These are phyloP conservation scores for Eriocheir sinensis DNA, from an alignment of 1,140 invertebrate genomes.

Conservation along the genomic window DNA sequence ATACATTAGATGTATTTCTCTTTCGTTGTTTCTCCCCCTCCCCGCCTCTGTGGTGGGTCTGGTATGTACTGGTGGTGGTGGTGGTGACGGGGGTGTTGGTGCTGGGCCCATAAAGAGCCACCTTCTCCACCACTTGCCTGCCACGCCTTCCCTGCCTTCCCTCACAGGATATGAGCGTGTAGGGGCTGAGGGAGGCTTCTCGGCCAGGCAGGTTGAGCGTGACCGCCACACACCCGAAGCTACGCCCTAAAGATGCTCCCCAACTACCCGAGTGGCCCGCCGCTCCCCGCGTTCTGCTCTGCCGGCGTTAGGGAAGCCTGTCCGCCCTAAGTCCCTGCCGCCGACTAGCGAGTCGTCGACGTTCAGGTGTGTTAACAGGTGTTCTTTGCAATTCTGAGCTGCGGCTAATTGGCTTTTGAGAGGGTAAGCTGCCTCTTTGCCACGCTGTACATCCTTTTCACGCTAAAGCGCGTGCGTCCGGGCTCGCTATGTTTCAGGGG, in stretches of 20 bases:
- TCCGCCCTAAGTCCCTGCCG: not conserved
- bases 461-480: not conserved
- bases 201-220: not conserved
- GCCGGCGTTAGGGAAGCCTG: not conserved
- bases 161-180: conserved; percentile 1
- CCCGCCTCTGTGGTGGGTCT: not conserved
- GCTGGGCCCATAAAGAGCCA: not conserved
- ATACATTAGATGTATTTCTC: not conserved
- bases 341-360: not conserved
- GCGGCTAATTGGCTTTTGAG: not conserved
- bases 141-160: conserved; percentile 3
- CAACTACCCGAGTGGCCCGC: not conserved
- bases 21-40: not conserved
- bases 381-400: not conserved
- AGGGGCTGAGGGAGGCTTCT: not conserved
- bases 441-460: not conserved
- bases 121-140: not conserved
- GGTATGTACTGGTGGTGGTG: not conserved
- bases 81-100: no score
- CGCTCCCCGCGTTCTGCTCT: not conserved
- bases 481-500: not conserved
- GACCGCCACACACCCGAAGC: not conserved
- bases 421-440: not conserved
- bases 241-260: conserved; percentile 19
- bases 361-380: not conserved